Base-by-base conservation (phyloP, 2,113 vertebrate genomes). In the Zingel zingel region DNA sequence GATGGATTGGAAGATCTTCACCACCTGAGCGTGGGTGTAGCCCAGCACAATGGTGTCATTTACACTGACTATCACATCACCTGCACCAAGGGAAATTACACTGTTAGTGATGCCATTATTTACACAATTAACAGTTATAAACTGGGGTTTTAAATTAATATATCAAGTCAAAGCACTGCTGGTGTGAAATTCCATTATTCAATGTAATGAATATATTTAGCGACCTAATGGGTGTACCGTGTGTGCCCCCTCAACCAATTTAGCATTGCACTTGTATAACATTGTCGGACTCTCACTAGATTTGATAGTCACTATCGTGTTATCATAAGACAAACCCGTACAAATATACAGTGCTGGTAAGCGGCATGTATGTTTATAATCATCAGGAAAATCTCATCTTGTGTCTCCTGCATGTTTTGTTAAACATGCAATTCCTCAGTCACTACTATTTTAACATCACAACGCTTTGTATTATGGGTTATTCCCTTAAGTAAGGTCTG, bases 1-100 rank as follows among this genome's bases (percentile, higher is more conserved):
- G 89, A 99, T 99, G 89, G 98, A 98, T 92, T 99, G 98, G 95
- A 99, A 99, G 96, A 99, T 99, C 92, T 99, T 99, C 86, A 99
- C 98, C 81, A 99, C 98, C 91, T 99, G 98, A 59, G 98, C 98
- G 1, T 99, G 98, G 0, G 98, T 99, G 94, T 99, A 98, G 76
- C 98, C 98, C 92, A 99, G 95, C 74, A 99, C 98, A 6, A 98
- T 98, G 76, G 96, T 97, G 84, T 98, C 97, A 1, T 99, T 99
- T 90, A 99, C 98, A 14, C 98, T 99, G 73, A 99, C 98, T 23
- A 99, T 99, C 51, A 99, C 98, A 0, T 99, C 98, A 53, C 98
- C 98, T 99, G 90, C 16, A 80, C 71, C 59, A 71, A 54, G 63
- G 68, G 6, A 71, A 25, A 74, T 4, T 5, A 69, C 2, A 57